Conservation (phyloP, 2,113 vertebrate species). For the Lepisosteus oculatus region DNA sequence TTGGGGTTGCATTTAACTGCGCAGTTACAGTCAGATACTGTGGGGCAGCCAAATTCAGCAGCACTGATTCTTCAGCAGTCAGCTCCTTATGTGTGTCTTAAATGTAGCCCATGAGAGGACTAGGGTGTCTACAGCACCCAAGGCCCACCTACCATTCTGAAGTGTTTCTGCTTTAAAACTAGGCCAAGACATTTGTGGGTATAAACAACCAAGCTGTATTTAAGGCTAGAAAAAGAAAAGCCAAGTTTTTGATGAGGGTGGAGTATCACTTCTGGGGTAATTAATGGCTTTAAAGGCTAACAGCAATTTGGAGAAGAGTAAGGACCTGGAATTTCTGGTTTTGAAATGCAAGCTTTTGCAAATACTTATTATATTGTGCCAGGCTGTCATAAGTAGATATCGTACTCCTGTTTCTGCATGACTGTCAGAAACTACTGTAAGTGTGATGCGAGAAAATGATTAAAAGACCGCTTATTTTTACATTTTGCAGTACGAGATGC, state of each 20-base stretch:
- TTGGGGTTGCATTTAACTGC: neutral
- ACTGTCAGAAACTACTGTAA: too few relatives aligned
- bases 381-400: too few relatives aligned
- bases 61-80: constrained; percentile 29
- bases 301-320: neutral
- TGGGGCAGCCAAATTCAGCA: neutral
- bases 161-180: constrained; percentile 43
- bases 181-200: constrained; percentile 33
- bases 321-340: too few relatives aligned
- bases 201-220: constrained; percentile 39
- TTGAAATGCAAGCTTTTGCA: too few relatives aligned
- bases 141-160: constrained; percentile 36
- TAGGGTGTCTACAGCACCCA: neutral
- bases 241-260: constrained; percentile 17
- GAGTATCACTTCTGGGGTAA: constrained; percentile 8
- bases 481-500: too few relatives aligned
- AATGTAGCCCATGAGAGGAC: neutral
- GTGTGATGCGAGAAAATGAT: too few relatives aligned
- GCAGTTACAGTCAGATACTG: neutral
- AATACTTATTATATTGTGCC: too few relatives aligned
- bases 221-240: constrained; percentile 11
- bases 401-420: too few relatives aligned
- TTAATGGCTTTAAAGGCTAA: constrained; percentile 18
- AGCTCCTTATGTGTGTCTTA: constrained; percentile 26
- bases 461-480: too few relatives aligned